phyloP scores from a whole-genome alignment of 2,797 vertebrate species.

The Sphenopsis melanotis region DNA sequence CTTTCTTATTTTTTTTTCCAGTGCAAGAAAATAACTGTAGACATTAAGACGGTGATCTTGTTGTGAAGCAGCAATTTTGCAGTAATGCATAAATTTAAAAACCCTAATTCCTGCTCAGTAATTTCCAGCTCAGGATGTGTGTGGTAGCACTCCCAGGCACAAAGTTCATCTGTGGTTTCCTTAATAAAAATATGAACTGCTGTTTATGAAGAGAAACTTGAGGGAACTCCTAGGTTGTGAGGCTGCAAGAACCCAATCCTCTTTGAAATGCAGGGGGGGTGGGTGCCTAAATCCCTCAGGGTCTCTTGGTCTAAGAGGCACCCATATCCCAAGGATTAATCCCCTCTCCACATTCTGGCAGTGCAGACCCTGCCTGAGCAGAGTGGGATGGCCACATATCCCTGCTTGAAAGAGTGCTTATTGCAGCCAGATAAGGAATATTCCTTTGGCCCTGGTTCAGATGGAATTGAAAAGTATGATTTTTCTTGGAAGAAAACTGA shows the following conservation, averaged over 20 bases:
- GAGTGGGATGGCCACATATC: neutral
- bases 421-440: slow-evolving; percentile 72
- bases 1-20: neutral
- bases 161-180: slow-evolving; percentile 27
- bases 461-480: slow-evolving; percentile 63
- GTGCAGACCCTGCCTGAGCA: neutral
- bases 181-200: slow-evolving; percentile 21
- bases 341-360: neutral
- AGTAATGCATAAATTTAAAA: neutral
- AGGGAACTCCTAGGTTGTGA: neutral
- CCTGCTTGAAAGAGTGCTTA: neutral
- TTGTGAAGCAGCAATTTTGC: neutral
- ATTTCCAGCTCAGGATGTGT: slow-evolving; percentile 24
- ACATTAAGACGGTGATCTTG: neutral
- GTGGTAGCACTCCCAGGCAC: neutral
- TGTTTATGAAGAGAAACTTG: neutral
- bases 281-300: neutral
- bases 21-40: neutral
- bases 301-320: neutral
- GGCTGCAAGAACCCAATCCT: neutral
- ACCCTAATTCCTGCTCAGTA: neutral
- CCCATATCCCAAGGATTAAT: neutral
- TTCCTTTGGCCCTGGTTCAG: slow-evolving; percentile 65
- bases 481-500: slow-evolving; percentile 72
- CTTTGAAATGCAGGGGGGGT: neutral